Evolutionary conservation across 1,140 invertebrate genomes (phyloP), one percentile per base, ranked within the genome.

Genomic region (Brachionus angularis): DNA sequence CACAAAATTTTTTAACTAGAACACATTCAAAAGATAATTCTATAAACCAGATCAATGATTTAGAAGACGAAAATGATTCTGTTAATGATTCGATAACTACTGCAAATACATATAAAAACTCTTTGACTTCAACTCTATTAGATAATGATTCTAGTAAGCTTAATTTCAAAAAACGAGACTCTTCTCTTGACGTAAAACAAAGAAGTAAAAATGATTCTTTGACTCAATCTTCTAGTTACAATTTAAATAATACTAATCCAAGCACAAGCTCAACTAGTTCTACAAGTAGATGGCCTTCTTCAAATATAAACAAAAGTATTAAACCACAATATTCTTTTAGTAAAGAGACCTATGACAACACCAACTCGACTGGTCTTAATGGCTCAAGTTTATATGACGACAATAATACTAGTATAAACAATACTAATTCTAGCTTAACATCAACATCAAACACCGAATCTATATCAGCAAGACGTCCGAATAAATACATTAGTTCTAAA

Each of bases 401-500:
- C 33, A 21, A 12, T 23, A 16, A 39, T n/a, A n/a, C n/a, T n/a
- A n/a, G n/a, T n/a, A n/a, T n/a, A n/a, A n/a, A n/a, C n/a, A n/a
- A n/a, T n/a, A n/a, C n/a, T n/a, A n/a, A n/a, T n/a, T n/a, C n/a
- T n/a, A n/a, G n/a, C n/a, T n/a, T n/a, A n/a, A n/a, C n/a, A n/a
- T n/a, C n/a, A 16, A 5, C 27, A 34, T 5, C 8, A 12, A 36
- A 18, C 21, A 23, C n/a, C 1, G 34, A 58, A 8, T 1, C 33
- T 39, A 1, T 5, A 23, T 10, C 34, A 12, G 10, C 29, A 18
- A 33, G 62, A 12, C 42, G 62, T 47, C 62, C 62, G 21, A 46
- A 49, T 33, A 67, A 67, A 47, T 67, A 67, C 31, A 16, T 18
- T 12, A 58, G 53, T 18, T 58, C 53, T 23, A 67, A 67, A 50